Evolutionary conservation across 2,113 vertebrate genomes (phyloP).

Genomic region (Ophiodon elongatus): DNA sequence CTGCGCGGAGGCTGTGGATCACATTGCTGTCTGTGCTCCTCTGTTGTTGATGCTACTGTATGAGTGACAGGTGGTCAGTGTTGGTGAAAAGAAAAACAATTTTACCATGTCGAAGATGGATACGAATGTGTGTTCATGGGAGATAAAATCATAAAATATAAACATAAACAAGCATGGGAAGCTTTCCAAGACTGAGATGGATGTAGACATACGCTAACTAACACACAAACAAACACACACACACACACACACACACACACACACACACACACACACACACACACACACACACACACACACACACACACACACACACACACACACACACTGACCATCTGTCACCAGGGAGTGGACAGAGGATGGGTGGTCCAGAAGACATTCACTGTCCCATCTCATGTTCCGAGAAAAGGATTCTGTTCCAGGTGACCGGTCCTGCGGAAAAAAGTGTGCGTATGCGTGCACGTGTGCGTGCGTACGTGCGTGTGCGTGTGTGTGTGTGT

Average conservation of each 20-base stretch:
- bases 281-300: constrained; percentile 6
- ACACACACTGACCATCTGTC: constrained; percentile 60
- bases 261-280: constrained; percentile 17
- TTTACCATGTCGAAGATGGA: neutral
- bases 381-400: constrained; percentile 64
- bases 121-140: neutral
- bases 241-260: neutral
- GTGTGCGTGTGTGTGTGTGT: constrained; percentile 20
- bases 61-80: constrained; percentile 31
- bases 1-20: constrained; percentile 40
- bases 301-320: constrained; percentile 28
- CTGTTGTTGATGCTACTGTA: constrained; percentile 31
- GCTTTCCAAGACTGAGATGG: neutral
- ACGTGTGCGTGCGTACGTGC: neutral
- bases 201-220: neutral
- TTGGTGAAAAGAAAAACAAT: neutral
- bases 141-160: neutral
- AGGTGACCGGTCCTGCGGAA: constrained; percentile 30
- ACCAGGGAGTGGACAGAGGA: constrained; percentile 42
- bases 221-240: constrained; percentile 5
- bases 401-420: constrained; percentile 48
- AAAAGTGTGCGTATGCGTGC: constrained; percentile 20
- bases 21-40: constrained; percentile 46
- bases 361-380: constrained; percentile 58
- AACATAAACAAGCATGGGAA: neutral